Evolutionary conservation across 2,888 invertebrate genomes (phyloP), one percentile per base, ranked within the genome.

Genomic region (Sipha maydis): DNA sequence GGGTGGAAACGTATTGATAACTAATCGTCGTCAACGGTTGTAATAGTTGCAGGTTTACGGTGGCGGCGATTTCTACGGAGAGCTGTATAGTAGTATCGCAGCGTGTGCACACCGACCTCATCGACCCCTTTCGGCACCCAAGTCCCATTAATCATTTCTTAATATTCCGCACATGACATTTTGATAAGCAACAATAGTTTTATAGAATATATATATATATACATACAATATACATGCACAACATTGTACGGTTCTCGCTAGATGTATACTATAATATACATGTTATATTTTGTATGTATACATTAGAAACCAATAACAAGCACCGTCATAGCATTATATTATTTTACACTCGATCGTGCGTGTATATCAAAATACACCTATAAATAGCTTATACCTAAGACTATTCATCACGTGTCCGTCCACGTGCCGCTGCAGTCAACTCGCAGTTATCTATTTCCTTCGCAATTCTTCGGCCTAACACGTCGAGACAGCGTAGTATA

Each of bases 121-220:
- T 21, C 61, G 61, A 61, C 25, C 48, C 48, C 2, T 48, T 48
- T 48, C 48, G 14, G 48, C 48, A 11, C 48, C 48, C 14, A 11
- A 14, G 14, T 48, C 14, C 28, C 69, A 69, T 69, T 69, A 69
- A 69, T 69, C 69, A 69, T 69, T 69, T 28, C 69, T 69, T 69
- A 28, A 69, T 28, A 28, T 69, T 69, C 69, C 69, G 69, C 25
- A 28, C 69, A 11, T n/a, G 25, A 69, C 69, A 9, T 69, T 25
- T 69, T 69, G 69, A 69, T 69, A 69, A 69, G 69, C 69, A 69
- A 28, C 28, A 69, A 69, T 69, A 69, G 69, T 25, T 69, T 69
- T 69, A 69, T 69, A 69, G 28, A 61, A 61, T 11, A 21, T 61
- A 61, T 61, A 61, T 56, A 25, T 61, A 21, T 54, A 61, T 61